Evolutionary conservation across 2,888 invertebrate species (phyloP), one percentile per base, ranked within the genome.

Genomic region (Apocheima hispidaria): DNA sequence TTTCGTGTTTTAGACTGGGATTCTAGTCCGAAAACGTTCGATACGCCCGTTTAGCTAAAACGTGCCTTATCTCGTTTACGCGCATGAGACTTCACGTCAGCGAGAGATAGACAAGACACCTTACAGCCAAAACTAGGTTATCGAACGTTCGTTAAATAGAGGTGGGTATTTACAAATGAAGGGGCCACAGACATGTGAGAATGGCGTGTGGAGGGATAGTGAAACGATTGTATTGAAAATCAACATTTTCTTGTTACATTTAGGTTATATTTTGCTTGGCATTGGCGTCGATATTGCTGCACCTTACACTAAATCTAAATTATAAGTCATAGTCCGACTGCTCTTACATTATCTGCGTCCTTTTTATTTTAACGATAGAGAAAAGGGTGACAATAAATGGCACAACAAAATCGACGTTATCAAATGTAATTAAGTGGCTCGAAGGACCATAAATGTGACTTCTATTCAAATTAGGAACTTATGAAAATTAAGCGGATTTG

Each of bases 101-200:
- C 16, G 4, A 44, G 26, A 44, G 16, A 4, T 26, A 26, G 14
- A 43, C 43, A 21, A 18, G 18, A 16, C 16, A 12, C 41, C 5
- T 21, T 40, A 21, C 12, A 14, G 23, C 12, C 4, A 21, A 0
- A 5, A 18, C 2, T 6, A 16, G 44, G 3, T 14, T 28, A 46
- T 46, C 46, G 30, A 33, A 46, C 28, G 18, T 46, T 28, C 18
- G 20, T 20, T n/a, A 46, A 33, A n/a, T n/a, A 10, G 18, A 20
- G 14, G 48, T 48, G 35, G 49, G 56, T 79, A 82, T 81, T 71
- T 80, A 82, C 79, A 83, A 35, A 62, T 71, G 73, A 75, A 74
- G 73, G 73, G 66, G 69, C 40, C 46, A 78, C 73, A 77, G 70
- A 73, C 70, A 69, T 59, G 79, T 79, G 79, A 75, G 61, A 66